Conservation (phyloP, 2,888 invertebrate species). For the Sympetrum striolatum region DNA sequence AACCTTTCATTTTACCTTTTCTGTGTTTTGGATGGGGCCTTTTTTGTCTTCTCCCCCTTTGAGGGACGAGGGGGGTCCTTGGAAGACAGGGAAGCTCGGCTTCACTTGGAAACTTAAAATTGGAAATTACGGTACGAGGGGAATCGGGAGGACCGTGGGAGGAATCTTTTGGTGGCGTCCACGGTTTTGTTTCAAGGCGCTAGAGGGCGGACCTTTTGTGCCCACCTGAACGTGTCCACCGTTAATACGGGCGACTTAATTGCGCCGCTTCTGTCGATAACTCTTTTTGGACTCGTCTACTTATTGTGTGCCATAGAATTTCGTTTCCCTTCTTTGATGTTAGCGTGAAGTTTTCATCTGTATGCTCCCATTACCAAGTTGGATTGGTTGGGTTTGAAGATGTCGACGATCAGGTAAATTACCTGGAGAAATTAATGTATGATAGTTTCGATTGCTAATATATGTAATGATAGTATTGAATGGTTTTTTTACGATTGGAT, state of each 20-base stretch:
- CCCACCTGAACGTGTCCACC: neutral
- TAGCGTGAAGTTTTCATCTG: no score
- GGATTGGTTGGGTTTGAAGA: no score
- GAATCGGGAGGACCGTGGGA: neutral
- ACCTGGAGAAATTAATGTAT: no score
- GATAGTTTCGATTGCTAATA: no score
- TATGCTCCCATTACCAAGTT: no score
- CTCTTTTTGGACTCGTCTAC: no score
- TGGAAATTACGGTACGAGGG: neutral
- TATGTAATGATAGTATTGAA: no score
- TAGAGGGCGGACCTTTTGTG: neutral
- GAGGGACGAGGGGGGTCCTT: neutral
- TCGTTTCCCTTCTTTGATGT: no score
- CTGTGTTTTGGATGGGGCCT: neutral
- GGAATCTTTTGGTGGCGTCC: neutral
- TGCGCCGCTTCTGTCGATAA: no score
- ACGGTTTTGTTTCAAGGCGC: neutral
- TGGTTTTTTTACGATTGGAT: no score
- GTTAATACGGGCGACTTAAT: neutral
- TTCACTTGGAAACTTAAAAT: neutral
- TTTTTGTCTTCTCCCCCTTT: neutral
- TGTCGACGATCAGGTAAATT: no score
- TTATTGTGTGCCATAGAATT: no score
- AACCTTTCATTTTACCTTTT: neutral
- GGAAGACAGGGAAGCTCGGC: neutral